These are phyloP conservation scores for Gortyna flavago DNA, from an alignment of 2,888 invertebrate genomes.

Conservation along the genomic window DNA sequence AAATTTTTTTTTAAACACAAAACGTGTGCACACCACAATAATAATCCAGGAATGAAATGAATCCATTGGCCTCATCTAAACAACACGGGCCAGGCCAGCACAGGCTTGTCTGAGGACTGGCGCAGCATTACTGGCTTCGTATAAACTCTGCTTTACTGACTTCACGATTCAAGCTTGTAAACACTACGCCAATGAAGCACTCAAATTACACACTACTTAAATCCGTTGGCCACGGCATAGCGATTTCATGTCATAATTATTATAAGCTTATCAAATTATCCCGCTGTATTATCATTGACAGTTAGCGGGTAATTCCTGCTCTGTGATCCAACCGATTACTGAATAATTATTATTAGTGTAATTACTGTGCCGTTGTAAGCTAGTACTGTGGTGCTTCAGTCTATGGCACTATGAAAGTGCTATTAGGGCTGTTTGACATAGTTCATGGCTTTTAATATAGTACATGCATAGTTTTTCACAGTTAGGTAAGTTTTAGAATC, in stretches of 20 bases:
- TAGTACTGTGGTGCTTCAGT: background rate
- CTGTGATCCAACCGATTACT: conserved; percentile 18
- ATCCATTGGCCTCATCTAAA: too few species aligned
- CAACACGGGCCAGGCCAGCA: too few species aligned
- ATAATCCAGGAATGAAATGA: too few species aligned
- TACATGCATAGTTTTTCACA: background rate
- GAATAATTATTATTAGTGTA: conserved; percentile 27
- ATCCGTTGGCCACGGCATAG: background rate
- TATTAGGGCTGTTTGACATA: conserved; percentile 1
- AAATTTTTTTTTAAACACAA: too few species aligned
- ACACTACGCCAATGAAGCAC: background rate
- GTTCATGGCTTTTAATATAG: background rate
- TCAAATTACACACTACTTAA: background rate
- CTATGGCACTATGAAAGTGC: background rate
- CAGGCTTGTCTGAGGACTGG: too few species aligned
- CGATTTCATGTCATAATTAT: conserved; percentile 12
- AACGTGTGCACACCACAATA: too few species aligned
- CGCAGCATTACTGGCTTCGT: too few species aligned
- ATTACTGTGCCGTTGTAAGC: conserved; percentile 14
- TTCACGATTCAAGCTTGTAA: background rate
- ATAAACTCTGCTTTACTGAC: too few species aligned
- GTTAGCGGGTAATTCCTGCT: conserved; percentile 25
- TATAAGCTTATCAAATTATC: conserved; percentile 19
- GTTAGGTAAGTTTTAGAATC: background rate
- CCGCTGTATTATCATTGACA: conserved; percentile 4